Percentiles rank a stretch among this genome's conserved stretches.
These are phyloP conservation scores for Drosophila rubida DNA, from an alignment of 2,888 invertebrate species.

Conservation along the genomic window DNA sequence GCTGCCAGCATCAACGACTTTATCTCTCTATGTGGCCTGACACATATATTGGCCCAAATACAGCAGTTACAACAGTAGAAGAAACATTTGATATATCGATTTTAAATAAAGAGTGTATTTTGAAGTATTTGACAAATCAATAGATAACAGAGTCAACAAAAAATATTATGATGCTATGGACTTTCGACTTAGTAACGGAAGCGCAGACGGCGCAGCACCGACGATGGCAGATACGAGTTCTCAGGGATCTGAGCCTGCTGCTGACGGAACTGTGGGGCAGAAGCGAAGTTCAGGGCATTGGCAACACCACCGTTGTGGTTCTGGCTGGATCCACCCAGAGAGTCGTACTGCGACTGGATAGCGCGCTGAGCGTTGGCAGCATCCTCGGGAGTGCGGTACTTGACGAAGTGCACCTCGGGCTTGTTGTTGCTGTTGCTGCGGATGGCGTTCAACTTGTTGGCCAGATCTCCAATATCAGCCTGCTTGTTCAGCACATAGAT, in stretches of 20 bases:
- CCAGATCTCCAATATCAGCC: conserved; percentile 74
- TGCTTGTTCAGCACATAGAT: conserved; percentile 83
- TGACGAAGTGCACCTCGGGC: conserved; percentile 83
- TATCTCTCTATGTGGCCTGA: conserved; percentile 4
- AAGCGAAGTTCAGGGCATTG: conserved; percentile 76
- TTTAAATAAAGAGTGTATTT: conserved; percentile 66
- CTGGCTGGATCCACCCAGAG: conserved; percentile 73
- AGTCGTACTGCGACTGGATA: conserved; percentile 82
- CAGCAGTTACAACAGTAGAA: conserved; percentile 10
- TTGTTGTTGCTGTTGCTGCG: conserved; percentile 76
- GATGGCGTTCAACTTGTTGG: conserved; percentile 70
- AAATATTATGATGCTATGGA: neutral
- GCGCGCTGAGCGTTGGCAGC: conserved; percentile 80
- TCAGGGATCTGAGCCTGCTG: conserved; percentile 59
- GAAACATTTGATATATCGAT: conserved; percentile 12
- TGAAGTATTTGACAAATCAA: conserved; percentile 57
- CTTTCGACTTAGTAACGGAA: conserved; percentile 56
- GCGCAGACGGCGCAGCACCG: conserved; percentile 75
- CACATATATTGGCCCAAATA: conserved; percentile 14
- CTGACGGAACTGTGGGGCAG: conserved; percentile 59
- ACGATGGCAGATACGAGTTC: conserved; percentile 77
- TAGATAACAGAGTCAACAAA: conserved; percentile 68
- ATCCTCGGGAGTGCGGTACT: conserved; percentile 82
- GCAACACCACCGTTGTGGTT: conserved; percentile 75
- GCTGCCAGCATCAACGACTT: conserved; percentile 3